phyloP scores from a whole-genome alignment of 1,140 invertebrate genomes.

The Drosophila mojavensis region DNA sequence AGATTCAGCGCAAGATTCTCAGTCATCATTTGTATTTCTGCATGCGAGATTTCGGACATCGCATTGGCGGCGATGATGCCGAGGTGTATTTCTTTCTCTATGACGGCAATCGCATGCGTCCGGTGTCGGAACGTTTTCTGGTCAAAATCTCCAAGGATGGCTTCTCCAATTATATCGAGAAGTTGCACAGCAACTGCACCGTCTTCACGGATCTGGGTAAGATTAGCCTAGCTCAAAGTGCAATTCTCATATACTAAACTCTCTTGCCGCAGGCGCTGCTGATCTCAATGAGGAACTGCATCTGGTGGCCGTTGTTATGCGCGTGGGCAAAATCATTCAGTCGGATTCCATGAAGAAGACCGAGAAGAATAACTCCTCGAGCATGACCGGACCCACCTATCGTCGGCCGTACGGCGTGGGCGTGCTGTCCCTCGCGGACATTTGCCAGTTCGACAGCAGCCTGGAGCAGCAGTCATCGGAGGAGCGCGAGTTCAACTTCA shows the following conservation, averaged over 20 bases:
- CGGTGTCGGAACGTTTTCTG: conserved; percentile 93
- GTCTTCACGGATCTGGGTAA: conserved; percentile 90
- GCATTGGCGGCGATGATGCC: conserved; percentile 93
- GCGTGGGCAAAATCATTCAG: conserved; percentile 93
- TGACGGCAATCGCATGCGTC: conserved; percentile 89
- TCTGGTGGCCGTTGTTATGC: conserved; percentile 94
- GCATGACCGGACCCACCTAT: conserved; percentile 82
- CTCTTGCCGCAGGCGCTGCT: conserved; percentile 86
- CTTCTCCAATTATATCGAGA: conserved; percentile 94
- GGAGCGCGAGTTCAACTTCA: conserved; percentile 90
- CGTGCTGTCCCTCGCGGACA: conserved; percentile 88
- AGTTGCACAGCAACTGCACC: conserved; percentile 93
- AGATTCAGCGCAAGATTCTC: conserved; percentile 88
- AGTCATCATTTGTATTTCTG: conserved; percentile 94
- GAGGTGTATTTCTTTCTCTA: conserved; percentile 95
- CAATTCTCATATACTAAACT: background rate
- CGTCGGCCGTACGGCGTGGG: conserved; percentile 93
- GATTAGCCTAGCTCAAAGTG: background rate
- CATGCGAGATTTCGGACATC: conserved; percentile 94
- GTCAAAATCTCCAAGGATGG: conserved; percentile 95
- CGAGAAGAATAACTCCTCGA: conserved; percentile 73
- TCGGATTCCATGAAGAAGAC: conserved; percentile 90
- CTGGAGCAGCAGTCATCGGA: conserved; percentile 85
- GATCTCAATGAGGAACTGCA: conserved; percentile 93
- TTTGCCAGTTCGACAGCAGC: conserved; percentile 86